Evolutionary conservation across 1,140 invertebrate genomes (phyloP), one percentile per base, ranked within the genome.

Genomic region (Nylanderia fulva): DNA sequence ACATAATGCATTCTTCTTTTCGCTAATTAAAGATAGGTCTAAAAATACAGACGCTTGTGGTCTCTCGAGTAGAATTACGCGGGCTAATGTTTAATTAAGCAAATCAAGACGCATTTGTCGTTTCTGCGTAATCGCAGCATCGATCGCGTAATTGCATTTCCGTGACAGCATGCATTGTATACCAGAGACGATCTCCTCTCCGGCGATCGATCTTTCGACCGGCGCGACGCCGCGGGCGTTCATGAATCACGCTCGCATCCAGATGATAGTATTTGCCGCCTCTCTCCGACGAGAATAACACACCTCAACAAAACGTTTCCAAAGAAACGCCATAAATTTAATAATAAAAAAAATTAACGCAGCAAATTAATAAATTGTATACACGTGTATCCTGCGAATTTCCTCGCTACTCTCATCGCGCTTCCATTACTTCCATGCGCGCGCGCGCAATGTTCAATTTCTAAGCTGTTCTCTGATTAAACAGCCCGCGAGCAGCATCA

Each of bases 391-490:
- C 29, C 18, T n/a, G 9, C 11, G 13, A 58, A 27, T 58, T 29
- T 63, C 5, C 24, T 27, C 29, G 6, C 8, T 21, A 27, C 29
- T 42, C 9, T 42, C 29, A 24, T 61, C 36, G 11, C 18, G 54
- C 21, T 42, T 13, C 9, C 21, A 18, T 63, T 27, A 2, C 39
- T n/a, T n/a, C n/a, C n/a, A n/a, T n/a, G n/a, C n/a, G n/a, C 1
- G 68, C 71, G 18, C 56, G 69, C 27, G 45, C n/a, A n/a, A n/a
- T n/a, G 54, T 56, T 82, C 68, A 79, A 79, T 79, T 80, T 71
- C 77, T 13, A 79, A n/a, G n/a, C 42, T 29, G 61, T 18, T 75
- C 56, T 63, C n/a, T 48, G 58, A 76, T 63, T 84, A 36, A 75
- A 48, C 56, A 27, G 56, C 13, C 52, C 42, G 42, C 48, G 69